phyloP scores from a whole-genome alignment of 2,888 invertebrate genomes.

The Volucella inanis region DNA sequence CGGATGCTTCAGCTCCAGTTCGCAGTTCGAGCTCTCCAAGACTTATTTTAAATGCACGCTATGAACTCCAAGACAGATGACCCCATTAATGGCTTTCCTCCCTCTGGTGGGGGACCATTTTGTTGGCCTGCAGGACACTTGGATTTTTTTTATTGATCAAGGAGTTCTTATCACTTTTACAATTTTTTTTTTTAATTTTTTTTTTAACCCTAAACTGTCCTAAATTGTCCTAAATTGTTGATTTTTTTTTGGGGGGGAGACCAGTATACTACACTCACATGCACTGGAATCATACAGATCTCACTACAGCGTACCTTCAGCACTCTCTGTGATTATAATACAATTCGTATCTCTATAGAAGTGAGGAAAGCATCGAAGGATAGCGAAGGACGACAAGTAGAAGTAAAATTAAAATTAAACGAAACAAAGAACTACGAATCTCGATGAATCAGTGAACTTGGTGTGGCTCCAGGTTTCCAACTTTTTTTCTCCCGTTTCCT shows the following conservation, averaged over 20 bases:
- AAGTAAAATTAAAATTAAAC: slow-evolving; percentile 48
- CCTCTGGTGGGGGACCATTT: background rate
- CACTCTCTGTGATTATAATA: slow-evolving; percentile 58
- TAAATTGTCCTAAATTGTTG: no score
- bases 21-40: background rate
- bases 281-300: background rate
- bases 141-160: slow-evolving; percentile 27
- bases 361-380: background rate
- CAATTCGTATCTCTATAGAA: no score
- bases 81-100: slow-evolving; percentile 62
- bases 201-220: background rate
- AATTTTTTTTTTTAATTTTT: slow-evolving; percentile 19
- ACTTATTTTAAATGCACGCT: slow-evolving; percentile 59
- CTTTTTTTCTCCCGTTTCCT: background rate
- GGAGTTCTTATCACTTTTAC: slow-evolving; percentile 36
- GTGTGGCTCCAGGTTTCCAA: slow-evolving; percentile 45
- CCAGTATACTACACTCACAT: background rate
- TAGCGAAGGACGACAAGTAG: background rate
- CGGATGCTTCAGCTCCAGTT: no score
- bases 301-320: slow-evolving; percentile 15
- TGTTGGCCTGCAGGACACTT: background rate
- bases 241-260: no score
- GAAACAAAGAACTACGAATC: background rate
- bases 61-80: slow-evolving; percentile 69
- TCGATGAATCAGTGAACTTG: slow-evolving; percentile 58